A percentile compares a stretch with the other conserved stretches of the same genome.
These are phyloP conservation scores for Apamea epomidion DNA, from an alignment of 2,888 invertebrate genomes.

Conservation along the genomic window DNA sequence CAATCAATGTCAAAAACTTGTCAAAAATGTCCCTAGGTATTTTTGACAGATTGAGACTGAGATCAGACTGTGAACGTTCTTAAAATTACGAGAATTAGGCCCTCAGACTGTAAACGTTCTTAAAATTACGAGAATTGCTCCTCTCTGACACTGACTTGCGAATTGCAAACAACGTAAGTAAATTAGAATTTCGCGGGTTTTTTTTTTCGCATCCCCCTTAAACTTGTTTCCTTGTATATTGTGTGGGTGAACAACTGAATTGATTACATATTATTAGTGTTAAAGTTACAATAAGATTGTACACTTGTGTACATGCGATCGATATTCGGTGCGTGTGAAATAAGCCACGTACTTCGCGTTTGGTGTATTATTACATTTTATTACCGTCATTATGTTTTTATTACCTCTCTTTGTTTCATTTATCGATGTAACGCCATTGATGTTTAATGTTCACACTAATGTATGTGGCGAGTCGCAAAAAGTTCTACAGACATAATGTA, in stretches of 20 bases:
- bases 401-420: constrained; percentile 62
- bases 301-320: constrained; percentile 60
- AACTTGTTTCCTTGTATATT: constrained; percentile 64
- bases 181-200: neutral
- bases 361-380: constrained; percentile 76
- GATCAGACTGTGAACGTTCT: too few relatives aligned
- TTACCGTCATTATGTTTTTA: constrained; percentile 76
- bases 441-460: constrained; percentile 21
- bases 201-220: neutral
- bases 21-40: too few relatives aligned
- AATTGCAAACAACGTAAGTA: too few relatives aligned
- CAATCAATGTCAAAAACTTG: too few relatives aligned
- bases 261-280: constrained; percentile 73
- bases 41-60: too few relatives aligned
- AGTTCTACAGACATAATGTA: neutral
- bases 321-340: constrained; percentile 78
- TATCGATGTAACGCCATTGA: constrained; percentile 64
- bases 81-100: too few relatives aligned
- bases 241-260: constrained; percentile 65
- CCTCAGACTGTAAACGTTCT: too few relatives aligned
- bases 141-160: too few relatives aligned
- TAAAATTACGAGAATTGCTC: too few relatives aligned
- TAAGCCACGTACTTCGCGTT: constrained; percentile 73
- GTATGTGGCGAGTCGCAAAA: constrained; percentile 11
- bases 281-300: constrained; percentile 52